These are phyloP conservation scores for Agraylea sexmaculata DNA, from an alignment of 1,140 invertebrate species.

Conservation along the genomic window DNA sequence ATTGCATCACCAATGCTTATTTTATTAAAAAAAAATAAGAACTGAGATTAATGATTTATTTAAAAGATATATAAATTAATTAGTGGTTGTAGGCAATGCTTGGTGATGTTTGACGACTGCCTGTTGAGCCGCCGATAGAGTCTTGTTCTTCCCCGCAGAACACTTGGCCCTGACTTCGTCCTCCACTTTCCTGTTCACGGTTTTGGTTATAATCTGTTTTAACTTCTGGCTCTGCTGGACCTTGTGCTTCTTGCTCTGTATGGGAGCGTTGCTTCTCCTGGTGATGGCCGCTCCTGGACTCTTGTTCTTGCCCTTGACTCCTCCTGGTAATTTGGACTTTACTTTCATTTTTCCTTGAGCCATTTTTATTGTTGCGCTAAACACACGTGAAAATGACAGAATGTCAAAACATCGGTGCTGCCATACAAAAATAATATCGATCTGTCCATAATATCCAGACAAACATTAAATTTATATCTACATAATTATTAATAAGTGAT, in stretches of 20 bases:
- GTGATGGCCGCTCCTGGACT: conserved; percentile 30
- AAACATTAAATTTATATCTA: no score
- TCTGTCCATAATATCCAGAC: no score
- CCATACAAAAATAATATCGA: no score
- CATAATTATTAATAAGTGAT: no score
- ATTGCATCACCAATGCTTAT: no score
- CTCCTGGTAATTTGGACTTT: conserved; percentile 37
- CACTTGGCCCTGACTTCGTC: conserved; percentile 42
- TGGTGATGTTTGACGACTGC: no score
- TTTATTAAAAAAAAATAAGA: no score
- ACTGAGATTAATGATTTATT: background rate
- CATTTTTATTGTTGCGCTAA: conserved; percentile 32
- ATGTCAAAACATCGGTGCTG: no score
- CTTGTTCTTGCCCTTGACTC: conserved; percentile 33
- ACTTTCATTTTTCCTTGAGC: conserved; percentile 45
- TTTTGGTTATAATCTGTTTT: conserved; percentile 45
- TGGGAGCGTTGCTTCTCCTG: conserved; percentile 40
- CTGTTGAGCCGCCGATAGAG: conserved; percentile 30
- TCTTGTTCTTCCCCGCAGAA: conserved; percentile 31
- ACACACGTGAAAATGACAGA: no score
- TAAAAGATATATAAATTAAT: background rate
- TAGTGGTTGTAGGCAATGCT: conserved; percentile 2
- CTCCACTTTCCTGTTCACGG: conserved; percentile 45
- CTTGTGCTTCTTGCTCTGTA: conserved; percentile 43
- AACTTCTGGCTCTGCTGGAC: conserved; percentile 40